These are phyloP conservation scores for Thunnus albacares DNA, from an alignment of 2,797 vertebrate genomes.

Conservation along the genomic window DNA sequence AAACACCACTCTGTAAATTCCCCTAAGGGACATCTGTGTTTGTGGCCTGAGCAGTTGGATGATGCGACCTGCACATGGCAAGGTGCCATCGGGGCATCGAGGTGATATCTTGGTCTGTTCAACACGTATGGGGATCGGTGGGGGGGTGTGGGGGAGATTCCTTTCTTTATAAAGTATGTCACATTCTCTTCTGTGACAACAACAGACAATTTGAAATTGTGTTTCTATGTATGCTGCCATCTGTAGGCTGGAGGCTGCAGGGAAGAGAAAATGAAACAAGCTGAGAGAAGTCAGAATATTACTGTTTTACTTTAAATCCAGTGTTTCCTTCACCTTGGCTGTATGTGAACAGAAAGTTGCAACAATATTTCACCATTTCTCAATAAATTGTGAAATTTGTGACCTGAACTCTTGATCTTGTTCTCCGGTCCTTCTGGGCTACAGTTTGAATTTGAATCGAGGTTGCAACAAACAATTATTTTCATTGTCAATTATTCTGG, in stretches of 20 bases:
- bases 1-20: conserved; percentile 57
- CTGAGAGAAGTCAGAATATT: not conserved
- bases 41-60: conserved; percentile 37
- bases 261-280: not conserved
- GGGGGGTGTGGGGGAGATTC: too few species aligned
- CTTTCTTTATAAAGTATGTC: too few species aligned
- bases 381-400: not conserved
- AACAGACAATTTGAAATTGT: not conserved
- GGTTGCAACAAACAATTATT: too few species aligned
- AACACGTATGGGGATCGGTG: not conserved
- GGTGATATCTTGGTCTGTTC: conserved; percentile 5
- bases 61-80: not conserved
- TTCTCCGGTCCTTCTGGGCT: too few species aligned
- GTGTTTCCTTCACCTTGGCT: not conserved
- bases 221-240: conserved; percentile 51
- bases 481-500: too few species aligned
- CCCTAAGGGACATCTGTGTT: conserved; percentile 38
- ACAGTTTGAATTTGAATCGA: too few species aligned
- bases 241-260: conserved; percentile 41
- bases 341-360: not conserved
- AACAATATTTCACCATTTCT: not conserved
- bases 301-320: too few species aligned
- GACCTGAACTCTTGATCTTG: too few species aligned
- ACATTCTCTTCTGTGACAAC: not conserved
- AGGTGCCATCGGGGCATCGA: not conserved